Conservation (phyloP, 2,797 vertebrate genomes). For the Astyanax mexicanus region DNA sequence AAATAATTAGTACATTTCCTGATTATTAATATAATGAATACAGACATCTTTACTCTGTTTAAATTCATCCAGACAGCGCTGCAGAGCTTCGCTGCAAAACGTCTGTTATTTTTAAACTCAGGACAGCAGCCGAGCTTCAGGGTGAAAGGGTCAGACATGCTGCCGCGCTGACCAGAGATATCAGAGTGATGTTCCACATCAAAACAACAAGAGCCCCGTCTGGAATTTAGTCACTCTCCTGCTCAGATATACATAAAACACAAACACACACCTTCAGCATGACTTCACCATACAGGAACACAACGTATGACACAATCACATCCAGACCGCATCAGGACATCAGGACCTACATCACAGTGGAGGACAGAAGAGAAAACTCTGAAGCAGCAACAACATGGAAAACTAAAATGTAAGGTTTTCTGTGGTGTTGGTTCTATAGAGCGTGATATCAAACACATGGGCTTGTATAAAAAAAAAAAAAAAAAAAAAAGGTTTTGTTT, state of each 20-base stretch:
- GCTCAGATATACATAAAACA: not conserved
- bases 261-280: not conserved
- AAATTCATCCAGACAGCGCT: too few relatives aligned
- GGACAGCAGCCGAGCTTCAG: not conserved
- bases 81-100: too few relatives aligned
- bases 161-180: not conserved
- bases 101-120: not conserved
- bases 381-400: too few relatives aligned
- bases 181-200: not conserved
- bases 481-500: too few relatives aligned
- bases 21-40: too few relatives aligned
- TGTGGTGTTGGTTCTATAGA: too few relatives aligned
- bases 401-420: too few relatives aligned
- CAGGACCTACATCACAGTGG: not conserved
- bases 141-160: not conserved
- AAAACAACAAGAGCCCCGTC: constrained; percentile 3
- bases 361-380: not conserved
- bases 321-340: not conserved
- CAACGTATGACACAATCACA: not conserved
- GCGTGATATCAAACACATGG: too few relatives aligned
- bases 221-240: not conserved
- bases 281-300: constrained; percentile 9
- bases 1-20: too few relatives aligned
- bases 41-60: too few relatives aligned
- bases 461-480: too few relatives aligned